Evolutionary conservation across 2,888 invertebrate species (phyloP).

Genomic region (Catocala fraxini): DNA sequence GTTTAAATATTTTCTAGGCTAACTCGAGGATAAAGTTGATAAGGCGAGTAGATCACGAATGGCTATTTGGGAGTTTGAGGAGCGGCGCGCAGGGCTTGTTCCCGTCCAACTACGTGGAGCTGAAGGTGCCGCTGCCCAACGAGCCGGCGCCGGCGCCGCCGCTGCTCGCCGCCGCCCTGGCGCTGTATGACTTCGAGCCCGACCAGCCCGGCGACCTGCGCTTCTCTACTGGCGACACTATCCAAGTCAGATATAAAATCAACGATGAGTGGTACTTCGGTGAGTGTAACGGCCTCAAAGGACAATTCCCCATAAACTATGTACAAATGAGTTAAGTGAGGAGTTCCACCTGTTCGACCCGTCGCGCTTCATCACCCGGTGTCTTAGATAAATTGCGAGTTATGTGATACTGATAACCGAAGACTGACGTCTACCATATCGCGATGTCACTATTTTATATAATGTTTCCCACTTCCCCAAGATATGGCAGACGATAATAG

Average conservation of each 20-base stretch:
- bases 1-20: slow-evolving; percentile 82
- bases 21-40: slow-evolving; percentile 91
- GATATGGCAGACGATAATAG: slow-evolving; percentile 36
- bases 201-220: slow-evolving; percentile 82
- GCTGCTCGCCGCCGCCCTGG: slow-evolving; percentile 82
- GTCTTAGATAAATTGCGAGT: slow-evolving; percentile 32
- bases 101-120: slow-evolving; percentile 93
- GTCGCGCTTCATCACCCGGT: slow-evolving; percentile 19
- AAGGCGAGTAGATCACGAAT: slow-evolving; percentile 91
- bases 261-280: slow-evolving; percentile 94
- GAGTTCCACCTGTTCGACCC: slow-evolving; percentile 25
- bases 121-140: slow-evolving; percentile 90
- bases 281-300: slow-evolving; percentile 89
- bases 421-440: slow-evolving; percentile 62
- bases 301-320: slow-evolving; percentile 94
- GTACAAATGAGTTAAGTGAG: slow-evolving; percentile 86
- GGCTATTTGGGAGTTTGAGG: slow-evolving; percentile 92
- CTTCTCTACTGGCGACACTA: slow-evolving; percentile 75
- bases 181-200: slow-evolving; percentile 91
- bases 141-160: slow-evolving; percentile 54
- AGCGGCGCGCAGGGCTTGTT: slow-evolving; percentile 92
- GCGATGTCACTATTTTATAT: slow-evolving; percentile 42
- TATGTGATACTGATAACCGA: slow-evolving; percentile 49
- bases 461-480: slow-evolving; percentile 27
- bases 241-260: slow-evolving; percentile 90